These are phyloP conservation scores for Telmatherina bonti DNA, from an alignment of 2,797 vertebrate genomes.

Conservation along the genomic window DNA sequence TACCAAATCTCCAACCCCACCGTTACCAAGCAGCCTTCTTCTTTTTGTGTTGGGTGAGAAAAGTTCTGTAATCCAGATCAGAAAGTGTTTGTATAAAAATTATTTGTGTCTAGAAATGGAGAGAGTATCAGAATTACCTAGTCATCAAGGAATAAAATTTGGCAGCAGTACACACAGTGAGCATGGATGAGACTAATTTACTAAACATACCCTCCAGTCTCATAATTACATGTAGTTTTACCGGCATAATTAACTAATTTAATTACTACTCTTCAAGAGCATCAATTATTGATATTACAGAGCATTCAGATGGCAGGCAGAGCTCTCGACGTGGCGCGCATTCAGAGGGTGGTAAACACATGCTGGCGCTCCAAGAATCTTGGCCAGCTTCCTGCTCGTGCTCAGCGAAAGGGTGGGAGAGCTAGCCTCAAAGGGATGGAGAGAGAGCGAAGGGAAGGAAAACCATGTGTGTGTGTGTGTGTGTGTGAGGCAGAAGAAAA, in stretches of 20 bases:
- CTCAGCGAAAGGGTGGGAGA: conserved; percentile 59
- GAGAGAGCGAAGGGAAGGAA: conserved; percentile 2
- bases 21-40: conserved; percentile 23
- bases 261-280: conserved; percentile 99
- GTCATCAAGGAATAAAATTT: conserved; percentile 99
- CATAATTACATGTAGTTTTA: conserved; percentile 99
- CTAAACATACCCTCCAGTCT: conserved; percentile 99
- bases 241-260: conserved; percentile 99
- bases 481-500: conserved; percentile 14
- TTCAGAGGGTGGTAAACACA: conserved; percentile 98
- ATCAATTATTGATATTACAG: conserved; percentile 99
- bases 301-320: conserved; percentile 96
- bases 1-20: conserved; percentile 24
- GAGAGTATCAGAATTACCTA: conserved; percentile 97
- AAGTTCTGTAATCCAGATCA: conserved; percentile 66
- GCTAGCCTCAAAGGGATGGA: conserved; percentile 3
- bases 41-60: conserved; percentile 29
- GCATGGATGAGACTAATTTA: conserved; percentile 99
- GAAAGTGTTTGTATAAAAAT: conserved; percentile 86
- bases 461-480: conserved; percentile 16
- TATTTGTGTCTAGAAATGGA: conserved; percentile 93
- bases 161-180: conserved; percentile 98
- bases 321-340: conserved; percentile 94
- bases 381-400: conserved; percentile 85
- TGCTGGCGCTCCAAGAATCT: conserved; percentile 87